These are phyloP conservation scores for Apeira syringaria DNA, from an alignment of 2,888 invertebrate species.

Conservation along the genomic window DNA sequence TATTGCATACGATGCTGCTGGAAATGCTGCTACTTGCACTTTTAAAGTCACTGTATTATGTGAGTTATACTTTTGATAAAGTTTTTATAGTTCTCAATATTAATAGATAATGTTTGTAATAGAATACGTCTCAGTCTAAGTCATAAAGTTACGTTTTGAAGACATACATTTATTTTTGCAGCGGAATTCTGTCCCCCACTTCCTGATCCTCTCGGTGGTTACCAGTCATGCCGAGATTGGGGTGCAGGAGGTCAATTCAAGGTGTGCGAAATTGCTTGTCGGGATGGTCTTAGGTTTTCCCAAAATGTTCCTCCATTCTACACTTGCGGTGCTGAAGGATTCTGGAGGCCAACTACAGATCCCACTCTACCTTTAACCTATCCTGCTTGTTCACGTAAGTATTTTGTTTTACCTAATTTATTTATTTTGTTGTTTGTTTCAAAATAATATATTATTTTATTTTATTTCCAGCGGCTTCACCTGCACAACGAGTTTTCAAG, in stretches of 20 bases:
- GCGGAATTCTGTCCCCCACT: slow-evolving; percentile 96
- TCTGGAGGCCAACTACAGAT: slow-evolving; percentile 95
- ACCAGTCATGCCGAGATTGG: slow-evolving; percentile 97
- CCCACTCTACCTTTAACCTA: slow-evolving; percentile 92
- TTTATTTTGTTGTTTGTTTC: no score
- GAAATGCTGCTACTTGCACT: slow-evolving; percentile 95
- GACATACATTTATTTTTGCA: no score
- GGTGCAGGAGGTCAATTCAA: slow-evolving; percentile 98
- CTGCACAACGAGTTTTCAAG: slow-evolving; percentile 97
- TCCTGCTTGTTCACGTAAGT: slow-evolving; percentile 95
- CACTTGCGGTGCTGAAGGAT: slow-evolving; percentile 98
- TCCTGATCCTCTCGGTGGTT: slow-evolving; percentile 95
- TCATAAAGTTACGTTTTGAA: no score
- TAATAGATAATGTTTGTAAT: no score
- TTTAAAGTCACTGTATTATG: slow-evolving; percentile 95
- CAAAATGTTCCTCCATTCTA: slow-evolving; percentile 98
- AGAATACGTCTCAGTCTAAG: no score
- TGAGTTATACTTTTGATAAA: no score
- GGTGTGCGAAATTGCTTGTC: slow-evolving; percentile 96
- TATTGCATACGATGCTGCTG: slow-evolving; percentile 96
- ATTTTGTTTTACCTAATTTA: no score
- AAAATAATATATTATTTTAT: no score
- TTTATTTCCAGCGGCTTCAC: slow-evolving; percentile 86
- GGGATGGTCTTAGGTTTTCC: slow-evolving; percentile 94
- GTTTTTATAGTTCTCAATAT: no score